Base-by-base conservation (phyloP, 1,140 invertebrate species). In the Drosophila aff. region DNA sequence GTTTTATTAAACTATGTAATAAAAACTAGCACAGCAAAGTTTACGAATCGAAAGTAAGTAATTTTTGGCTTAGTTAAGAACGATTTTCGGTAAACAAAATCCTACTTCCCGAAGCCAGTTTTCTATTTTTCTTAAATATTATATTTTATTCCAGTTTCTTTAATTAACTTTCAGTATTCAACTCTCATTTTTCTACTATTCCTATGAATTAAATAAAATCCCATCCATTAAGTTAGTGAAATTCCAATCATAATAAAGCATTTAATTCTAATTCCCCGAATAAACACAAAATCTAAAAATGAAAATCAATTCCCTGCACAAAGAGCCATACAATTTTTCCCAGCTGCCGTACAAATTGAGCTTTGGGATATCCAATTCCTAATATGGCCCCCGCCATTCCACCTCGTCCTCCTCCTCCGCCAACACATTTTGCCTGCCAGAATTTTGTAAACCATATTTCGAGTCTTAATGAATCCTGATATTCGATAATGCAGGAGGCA, bases 391-490 rank as follows among this genome's bases (percentile, higher is more conserved):
- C 36, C 11, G 49, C 28, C 26, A 41, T 7, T 46, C 33, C 33
- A 0, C 9, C 33, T 11, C 33, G 13, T 38, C 15, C 57, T 28
- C 4, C 26, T 64, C 9, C 44, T 15, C 8, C 5, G 10, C n/a
- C 46, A 49, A 26, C 23, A 36, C 33, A 72, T 26, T 61, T 63
- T 60, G 49, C 49, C 67, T 28, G 68, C 31, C 43, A 52, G 49
- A 76, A 87, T 71, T 65, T 59, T 83, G 84, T 75, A 87, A 83
- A 61, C 84, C 84, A 89, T 81, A 72, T 89, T 55, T 89, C 75
- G 84, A 47, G 43, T 63, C 61, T 83, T 87, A 87, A 87, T 87
- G 84, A 87, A 87, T 89, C 81, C 81, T 81, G 84, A 79, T 84
- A 89, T 84, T 84, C 66, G 85, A 87, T 81, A 87, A 87, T 89